These are phyloP conservation scores for Cydia amplana DNA, from an alignment of 1,140 invertebrate species.

Conservation along the genomic window DNA sequence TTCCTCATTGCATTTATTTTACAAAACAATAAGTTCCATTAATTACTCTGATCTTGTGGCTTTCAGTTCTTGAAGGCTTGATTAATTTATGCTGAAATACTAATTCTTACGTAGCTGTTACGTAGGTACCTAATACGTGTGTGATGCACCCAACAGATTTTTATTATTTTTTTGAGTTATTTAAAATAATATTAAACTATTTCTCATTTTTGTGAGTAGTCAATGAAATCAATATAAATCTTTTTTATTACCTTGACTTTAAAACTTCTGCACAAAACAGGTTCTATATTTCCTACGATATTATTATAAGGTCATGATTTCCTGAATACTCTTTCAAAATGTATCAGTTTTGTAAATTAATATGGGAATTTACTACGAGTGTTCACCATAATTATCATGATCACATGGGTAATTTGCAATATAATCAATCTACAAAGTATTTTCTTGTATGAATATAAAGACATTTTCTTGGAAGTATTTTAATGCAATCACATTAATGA, in stretches of 20 bases:
- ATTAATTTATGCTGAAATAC: constrained; percentile 32
- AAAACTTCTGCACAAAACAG: no score
- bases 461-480: no score
- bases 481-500: no score
- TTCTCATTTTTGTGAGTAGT: neutral
- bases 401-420: neutral
- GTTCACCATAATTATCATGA: neutral
- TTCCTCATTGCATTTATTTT: constrained; percentile 55
- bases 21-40: constrained; percentile 5
- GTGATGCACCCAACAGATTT: neutral
- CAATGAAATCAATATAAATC: neutral
- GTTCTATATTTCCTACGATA: no score
- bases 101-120: constrained; percentile 5
- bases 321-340: no score
- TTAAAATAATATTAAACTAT: neutral
- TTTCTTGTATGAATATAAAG: no score
- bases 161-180: neutral
- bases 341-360: neutral
- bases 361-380: neutral
- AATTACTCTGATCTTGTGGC: neutral
- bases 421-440: neutral
- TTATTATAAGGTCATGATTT: no score
- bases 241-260: neutral
- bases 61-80: neutral
- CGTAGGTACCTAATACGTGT: neutral